Evolutionary conservation across 2,888 invertebrate species (phyloP).

Genomic region (Siphonodentalium dalli): DNA sequence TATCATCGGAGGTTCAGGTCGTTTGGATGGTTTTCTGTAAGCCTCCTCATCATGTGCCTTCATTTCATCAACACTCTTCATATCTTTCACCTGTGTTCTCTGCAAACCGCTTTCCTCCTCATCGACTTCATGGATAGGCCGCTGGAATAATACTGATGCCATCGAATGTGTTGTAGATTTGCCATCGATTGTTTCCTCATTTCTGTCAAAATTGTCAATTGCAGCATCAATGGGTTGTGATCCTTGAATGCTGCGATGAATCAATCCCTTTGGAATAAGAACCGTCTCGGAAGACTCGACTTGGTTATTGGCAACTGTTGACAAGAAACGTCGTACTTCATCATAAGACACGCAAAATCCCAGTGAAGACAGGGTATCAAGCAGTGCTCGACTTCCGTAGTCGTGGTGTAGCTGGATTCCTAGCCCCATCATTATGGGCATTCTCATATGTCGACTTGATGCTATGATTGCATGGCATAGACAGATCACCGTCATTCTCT

Average conservation of each 20-base stretch:
- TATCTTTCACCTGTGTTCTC: no score
- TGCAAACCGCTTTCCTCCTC: no score
- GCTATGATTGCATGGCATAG: constrained; percentile 10
- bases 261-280: no score
- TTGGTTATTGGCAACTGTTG: constrained; percentile 1
- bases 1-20: background rate
- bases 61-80: background rate
- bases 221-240: no score
- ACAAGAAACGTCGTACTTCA: constrained; percentile 16
- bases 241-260: background rate
- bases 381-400: constrained; percentile 6
- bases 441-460: background rate
- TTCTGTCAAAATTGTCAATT: no score
- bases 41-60: background rate
- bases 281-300: background rate
- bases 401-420: constrained; percentile 9
- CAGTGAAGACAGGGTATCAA: constrained; percentile 1
- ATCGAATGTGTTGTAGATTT: no score
- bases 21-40: background rate
- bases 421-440: constrained; percentile 3
- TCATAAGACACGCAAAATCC: constrained; percentile 6
- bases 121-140: no score
- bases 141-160: no score
- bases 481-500: background rate
- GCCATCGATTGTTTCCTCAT: no score